Conservation (phyloP, 23 tunicate species). For the Halocynthia aurantium region DNA sequence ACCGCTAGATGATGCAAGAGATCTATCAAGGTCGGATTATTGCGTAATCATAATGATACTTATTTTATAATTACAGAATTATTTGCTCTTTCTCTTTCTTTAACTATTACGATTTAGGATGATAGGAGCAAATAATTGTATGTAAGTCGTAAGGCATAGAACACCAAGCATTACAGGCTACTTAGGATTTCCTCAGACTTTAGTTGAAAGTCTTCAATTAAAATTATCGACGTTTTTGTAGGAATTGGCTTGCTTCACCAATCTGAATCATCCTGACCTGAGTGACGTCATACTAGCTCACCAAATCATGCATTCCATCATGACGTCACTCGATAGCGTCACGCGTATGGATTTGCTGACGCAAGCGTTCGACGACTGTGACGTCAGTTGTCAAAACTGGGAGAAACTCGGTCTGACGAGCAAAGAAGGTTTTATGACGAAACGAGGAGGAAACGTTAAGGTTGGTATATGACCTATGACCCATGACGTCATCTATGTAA, state of each 20-base stretch:
- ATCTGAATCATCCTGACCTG: slow-evolving; percentile 32
- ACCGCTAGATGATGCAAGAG: too few species aligned
- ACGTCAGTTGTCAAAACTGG: slow-evolving; percentile 49
- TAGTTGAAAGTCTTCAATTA: too few species aligned
- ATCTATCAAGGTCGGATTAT: too few species aligned
- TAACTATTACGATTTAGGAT: too few species aligned
- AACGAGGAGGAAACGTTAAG: slow-evolving; percentile 92
- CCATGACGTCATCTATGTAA: neutral
- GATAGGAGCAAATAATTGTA: too few species aligned
- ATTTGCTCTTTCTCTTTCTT: too few species aligned
- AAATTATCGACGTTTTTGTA: neutral
- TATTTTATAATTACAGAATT: too few species aligned
- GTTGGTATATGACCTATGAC: slow-evolving; percentile 12
- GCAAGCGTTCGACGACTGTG: slow-evolving; percentile 57
- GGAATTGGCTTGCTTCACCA: slow-evolving; percentile 65
- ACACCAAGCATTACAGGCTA: neutral
- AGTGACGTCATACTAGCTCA: slow-evolving; percentile 52
- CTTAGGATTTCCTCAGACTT: slow-evolving; percentile 11
- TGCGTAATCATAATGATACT: too few species aligned
- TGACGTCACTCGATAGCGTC: slow-evolving; percentile 59
- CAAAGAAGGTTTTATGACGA: slow-evolving; percentile 80
- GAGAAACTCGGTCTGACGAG: slow-evolving; percentile 51
- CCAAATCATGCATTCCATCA: slow-evolving; percentile 45
- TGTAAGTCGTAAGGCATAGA: neutral
- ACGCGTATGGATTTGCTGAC: slow-evolving; percentile 33